Base-by-base conservation (phyloP, 2,113 vertebrate species). In the Channa maculata region DNA sequence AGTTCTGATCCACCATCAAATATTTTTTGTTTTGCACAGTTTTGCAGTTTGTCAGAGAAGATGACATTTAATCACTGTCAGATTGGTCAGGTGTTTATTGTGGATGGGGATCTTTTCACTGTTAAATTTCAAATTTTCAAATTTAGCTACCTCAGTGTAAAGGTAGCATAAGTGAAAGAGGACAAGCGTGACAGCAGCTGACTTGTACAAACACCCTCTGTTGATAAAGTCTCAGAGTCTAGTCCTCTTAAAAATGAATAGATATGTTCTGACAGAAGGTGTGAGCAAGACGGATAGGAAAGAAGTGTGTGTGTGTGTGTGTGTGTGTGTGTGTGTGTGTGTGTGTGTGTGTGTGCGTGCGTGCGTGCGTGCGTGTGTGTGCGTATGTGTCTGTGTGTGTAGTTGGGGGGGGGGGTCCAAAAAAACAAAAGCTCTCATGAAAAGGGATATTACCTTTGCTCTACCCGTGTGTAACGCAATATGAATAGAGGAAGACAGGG, bases 361-460 rank as follows among this genome's bases (percentile, higher is more conserved):
- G 53, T 24, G 39, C 59, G 67, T 71, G 79, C 71, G 65, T 48
- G 13, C 61, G 57, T n/a, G 54, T 41, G 39, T 59, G 67, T 71
- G 79, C 71, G 65, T 48, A 10, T 65, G 51, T n/a, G 54, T 41
- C 36, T 63, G 67, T 71, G 79, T 75, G 65, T 48, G 13, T 65
- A 51, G 24, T 24, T n/a, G n/a, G 24, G 65, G 52, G 1, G 43
- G 65, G 57, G 54, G 57, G 39, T 55, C 69, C 39, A 75, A 64
- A 82, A 70, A 77, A 77, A 79, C 75, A 84, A 81, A 80, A 55
- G 78, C 84, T 67, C 67, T 86, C 53, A 77, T 91, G 84, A 90
- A 91, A 91, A 89, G 75, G 66, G 82, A 93, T 87, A 86, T 88
- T 89, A 86, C 39, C 86, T 67, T 74, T 76, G 71, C 80, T 81